Evolutionary conservation across 2,888 invertebrate species (phyloP).

Genomic region (Punctoribates punctum): DNA sequence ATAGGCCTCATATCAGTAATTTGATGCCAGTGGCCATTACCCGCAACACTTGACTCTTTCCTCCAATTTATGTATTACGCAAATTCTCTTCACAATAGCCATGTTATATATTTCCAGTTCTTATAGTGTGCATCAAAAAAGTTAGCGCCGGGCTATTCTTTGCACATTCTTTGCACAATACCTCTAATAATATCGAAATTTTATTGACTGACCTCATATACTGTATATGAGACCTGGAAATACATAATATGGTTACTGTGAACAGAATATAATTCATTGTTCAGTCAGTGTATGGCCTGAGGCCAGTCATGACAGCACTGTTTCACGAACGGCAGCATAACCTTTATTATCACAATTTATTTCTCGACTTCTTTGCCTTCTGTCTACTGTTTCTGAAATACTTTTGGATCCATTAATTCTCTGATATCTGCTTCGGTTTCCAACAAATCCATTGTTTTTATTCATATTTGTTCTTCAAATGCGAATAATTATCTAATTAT

Average conservation of each 20-base stretch:
- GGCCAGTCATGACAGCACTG: conserved; percentile 25
- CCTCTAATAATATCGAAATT: too few relatives aligned
- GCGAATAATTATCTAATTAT: conserved; percentile 22
- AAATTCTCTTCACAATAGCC: too few relatives aligned
- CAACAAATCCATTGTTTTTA: background rate
- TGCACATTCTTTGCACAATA: too few relatives aligned
- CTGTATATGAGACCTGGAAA: background rate
- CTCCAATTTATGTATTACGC: background rate
- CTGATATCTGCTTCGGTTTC: background rate
- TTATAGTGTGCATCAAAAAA: too few relatives aligned
- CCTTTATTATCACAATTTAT: conserved; percentile 15
- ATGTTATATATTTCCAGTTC: too few relatives aligned
- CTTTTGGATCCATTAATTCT: background rate
- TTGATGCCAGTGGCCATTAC: background rate
- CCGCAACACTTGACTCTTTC: background rate
- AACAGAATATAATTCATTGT: background rate
- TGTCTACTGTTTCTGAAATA: background rate
- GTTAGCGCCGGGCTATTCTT: too few relatives aligned
- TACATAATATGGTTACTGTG: conserved; percentile 16
- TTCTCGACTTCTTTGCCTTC: background rate
- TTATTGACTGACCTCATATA: too few relatives aligned
- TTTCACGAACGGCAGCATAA: conserved; percentile 4
- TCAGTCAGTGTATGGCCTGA: background rate
- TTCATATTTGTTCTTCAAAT: background rate
- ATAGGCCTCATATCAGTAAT: background rate